Percentiles rank a stretch among this genome's conserved stretches.
Evolutionary conservation across 64 coral and sea anemone species (phyloP).

Genomic region (Astreopora myriophthalma): DNA sequence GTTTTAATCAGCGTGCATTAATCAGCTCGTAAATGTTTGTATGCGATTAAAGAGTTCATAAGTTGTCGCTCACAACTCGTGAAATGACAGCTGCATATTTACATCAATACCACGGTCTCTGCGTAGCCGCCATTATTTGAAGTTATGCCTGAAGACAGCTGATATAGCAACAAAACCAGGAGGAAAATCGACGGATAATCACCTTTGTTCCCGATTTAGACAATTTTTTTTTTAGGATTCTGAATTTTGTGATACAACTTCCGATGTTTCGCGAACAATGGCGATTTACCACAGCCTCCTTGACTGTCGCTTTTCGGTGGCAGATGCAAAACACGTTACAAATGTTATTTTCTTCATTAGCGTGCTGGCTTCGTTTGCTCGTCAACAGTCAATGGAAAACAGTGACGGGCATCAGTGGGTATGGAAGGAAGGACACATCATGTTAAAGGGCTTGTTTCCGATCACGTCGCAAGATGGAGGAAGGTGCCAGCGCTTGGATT

Average conservation of each 20-base stretch:
- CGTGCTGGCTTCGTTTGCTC: background rate
- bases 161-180: background rate
- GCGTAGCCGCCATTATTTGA: background rate
- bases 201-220: background rate
- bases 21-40: background rate
- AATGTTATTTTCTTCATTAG: background rate
- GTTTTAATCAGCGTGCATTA: too few relatives aligned
- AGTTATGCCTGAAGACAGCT: background rate
- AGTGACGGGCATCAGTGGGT: background rate
- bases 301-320: background rate
- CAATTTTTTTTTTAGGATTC: background rate
- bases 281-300: background rate
- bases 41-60: background rate
- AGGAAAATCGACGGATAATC: background rate
- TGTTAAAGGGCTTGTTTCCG: slow-evolving; percentile 79
- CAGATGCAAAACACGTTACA: too few relatives aligned
- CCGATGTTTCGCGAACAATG: background rate
- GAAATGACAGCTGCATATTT: slow-evolving; percentile 2
- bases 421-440: slow-evolving; percentile 63
- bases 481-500: slow-evolving; percentile 46
- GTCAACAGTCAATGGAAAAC: background rate
- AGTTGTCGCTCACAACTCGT: background rate
- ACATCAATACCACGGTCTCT: background rate
- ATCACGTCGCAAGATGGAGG: slow-evolving; percentile 66
- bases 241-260: background rate